Evolutionary conservation across 2,888 invertebrate genomes (phyloP).

Genomic region (Osmoderma eremita): DNA sequence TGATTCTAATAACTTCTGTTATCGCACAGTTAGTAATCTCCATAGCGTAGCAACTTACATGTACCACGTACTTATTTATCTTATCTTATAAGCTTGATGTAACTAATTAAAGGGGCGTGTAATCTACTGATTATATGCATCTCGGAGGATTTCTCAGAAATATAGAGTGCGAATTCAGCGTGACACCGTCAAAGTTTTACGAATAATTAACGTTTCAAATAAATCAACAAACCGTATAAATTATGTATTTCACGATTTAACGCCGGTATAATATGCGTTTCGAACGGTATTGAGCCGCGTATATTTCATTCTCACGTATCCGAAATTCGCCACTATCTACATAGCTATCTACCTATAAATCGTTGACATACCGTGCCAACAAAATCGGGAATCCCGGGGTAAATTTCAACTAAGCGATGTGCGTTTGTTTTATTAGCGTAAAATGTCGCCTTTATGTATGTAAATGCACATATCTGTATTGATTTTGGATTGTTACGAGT

Average conservation of each 20-base stretch:
- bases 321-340: conserved; percentile 2
- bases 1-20: too few species aligned
- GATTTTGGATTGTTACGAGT: conserved; percentile 5
- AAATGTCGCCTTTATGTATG: background rate
- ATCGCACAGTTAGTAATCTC: too few species aligned
- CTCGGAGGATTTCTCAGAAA: too few species aligned
- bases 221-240: conserved; percentile 1
- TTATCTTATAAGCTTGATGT: too few species aligned
- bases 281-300: background rate
- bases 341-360: conserved; percentile 12
- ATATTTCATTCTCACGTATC: conserved; percentile 2
- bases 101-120: too few species aligned
- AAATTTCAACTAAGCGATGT: conserved; percentile 1
- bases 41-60: too few species aligned
- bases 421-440: background rate
- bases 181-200: background rate
- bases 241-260: conserved; percentile 3
- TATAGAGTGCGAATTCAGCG: too few species aligned
- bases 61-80: too few species aligned
- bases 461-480: background rate
- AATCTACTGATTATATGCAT: too few species aligned
- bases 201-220: conserved; percentile 5
- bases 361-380: background rate
- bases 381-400: background rate
- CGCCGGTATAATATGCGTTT: background rate